Evolutionary conservation across 2,888 invertebrate species (phyloP).

Genomic region (Gryllus longicercus): DNA sequence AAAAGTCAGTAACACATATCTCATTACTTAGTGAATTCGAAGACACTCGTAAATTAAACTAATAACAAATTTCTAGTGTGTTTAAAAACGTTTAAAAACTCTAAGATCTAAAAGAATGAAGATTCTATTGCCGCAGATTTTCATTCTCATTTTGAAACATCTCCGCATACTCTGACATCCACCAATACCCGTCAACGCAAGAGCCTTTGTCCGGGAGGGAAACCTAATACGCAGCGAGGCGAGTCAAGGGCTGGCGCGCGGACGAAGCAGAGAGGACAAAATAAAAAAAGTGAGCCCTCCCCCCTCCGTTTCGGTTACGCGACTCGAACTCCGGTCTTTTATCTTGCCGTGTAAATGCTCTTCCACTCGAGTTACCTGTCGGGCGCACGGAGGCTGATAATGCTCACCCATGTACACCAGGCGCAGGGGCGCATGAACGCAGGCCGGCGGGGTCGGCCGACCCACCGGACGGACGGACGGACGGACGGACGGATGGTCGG

Average conservation of each 20-base stretch:
- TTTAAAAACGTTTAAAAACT: too few relatives aligned
- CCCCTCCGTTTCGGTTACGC: not conserved
- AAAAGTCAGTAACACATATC: too few relatives aligned
- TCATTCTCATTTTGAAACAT: too few relatives aligned
- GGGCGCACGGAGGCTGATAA: not conserved
- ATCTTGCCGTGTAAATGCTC: conserved; percentile 11
- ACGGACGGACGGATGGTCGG: not conserved
- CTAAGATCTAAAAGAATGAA: too few relatives aligned
- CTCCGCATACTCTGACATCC: too few relatives aligned
- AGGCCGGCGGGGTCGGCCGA: not conserved
- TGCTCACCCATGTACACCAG: conserved; percentile 2
- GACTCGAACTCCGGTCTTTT: conserved; percentile 17
- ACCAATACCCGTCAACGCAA: too few relatives aligned
- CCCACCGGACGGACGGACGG: not conserved
- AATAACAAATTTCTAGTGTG: too few relatives aligned
- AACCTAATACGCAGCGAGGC: too few relatives aligned
- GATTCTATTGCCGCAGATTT: too few relatives aligned
- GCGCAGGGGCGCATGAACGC: not conserved
- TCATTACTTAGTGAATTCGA: too few relatives aligned
- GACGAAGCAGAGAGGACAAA: not conserved
- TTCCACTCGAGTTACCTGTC: conserved; percentile 10
- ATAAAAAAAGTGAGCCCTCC: not conserved
- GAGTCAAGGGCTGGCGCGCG: not conserved
- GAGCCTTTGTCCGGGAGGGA: too few relatives aligned
- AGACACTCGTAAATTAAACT: too few relatives aligned